Conservation (phyloP, 1,140 invertebrate species). For the Fopius arisanus region DNA sequence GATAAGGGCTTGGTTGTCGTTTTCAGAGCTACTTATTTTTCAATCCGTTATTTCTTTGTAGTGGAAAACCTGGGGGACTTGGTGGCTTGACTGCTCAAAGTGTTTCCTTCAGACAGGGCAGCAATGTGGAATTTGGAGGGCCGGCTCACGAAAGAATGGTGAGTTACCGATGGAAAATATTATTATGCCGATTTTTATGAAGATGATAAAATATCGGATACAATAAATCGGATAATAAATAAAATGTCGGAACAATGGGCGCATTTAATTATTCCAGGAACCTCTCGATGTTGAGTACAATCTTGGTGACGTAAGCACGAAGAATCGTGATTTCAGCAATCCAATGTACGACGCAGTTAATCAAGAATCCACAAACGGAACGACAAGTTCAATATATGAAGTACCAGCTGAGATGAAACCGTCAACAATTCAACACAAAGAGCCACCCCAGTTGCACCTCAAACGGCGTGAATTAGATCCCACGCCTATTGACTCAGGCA, state of each 20-base stretch:
- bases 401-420: constrained; percentile 80
- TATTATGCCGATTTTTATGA: too few relatives aligned
- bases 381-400: constrained; percentile 77
- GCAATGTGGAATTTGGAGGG: constrained; percentile 89
- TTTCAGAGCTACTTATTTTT: neutral
- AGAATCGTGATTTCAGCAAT: constrained; percentile 91
- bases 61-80: constrained; percentile 78
- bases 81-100: constrained; percentile 83
- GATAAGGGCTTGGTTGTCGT: neutral
- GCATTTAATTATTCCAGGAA: constrained; percentile 60
- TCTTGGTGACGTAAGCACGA: constrained; percentile 74
- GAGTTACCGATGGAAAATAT: constrained; percentile 29
- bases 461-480: constrained; percentile 84
- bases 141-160: constrained; percentile 65
- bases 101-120: constrained; percentile 94
- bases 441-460: constrained; percentile 76
- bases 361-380: constrained; percentile 67
- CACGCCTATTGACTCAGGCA: constrained; percentile 83
- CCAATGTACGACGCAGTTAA: constrained; percentile 93
- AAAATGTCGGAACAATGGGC: too few relatives aligned
- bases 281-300: constrained; percentile 80
- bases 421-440: constrained; percentile 79
- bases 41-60: constrained; percentile 56
- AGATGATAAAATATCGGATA: neutral
- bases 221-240: neutral